These are phyloP conservation scores for Formica aserva DNA, from an alignment of 2,888 invertebrate species.

Conservation along the genomic window DNA sequence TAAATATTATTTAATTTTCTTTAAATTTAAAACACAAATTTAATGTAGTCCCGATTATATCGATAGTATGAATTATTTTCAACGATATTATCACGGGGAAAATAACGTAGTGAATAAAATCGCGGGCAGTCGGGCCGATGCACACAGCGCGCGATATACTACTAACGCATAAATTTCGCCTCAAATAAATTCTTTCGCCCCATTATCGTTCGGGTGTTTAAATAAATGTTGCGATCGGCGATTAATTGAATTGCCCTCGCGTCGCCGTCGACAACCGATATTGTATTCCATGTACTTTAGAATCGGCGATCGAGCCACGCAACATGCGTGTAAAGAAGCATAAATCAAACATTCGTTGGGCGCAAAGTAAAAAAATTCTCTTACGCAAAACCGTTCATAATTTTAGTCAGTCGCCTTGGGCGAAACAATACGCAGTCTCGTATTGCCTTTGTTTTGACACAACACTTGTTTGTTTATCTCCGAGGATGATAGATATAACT, in stretches of 20 bases:
- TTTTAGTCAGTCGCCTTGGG: slow-evolving; percentile 22
- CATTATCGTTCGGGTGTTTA: slow-evolving; percentile 51
- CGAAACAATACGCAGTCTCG: slow-evolving; percentile 20
- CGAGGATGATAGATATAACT: slow-evolving; percentile 36
- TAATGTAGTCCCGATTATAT: not conserved
- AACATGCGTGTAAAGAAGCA: not conserved
- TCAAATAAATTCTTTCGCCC: slow-evolving; percentile 50
- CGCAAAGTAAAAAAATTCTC: slow-evolving; percentile 39
- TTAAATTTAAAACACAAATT: slow-evolving; percentile 6
- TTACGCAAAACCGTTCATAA: slow-evolving; percentile 19
- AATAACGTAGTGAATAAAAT: slow-evolving; percentile 35
- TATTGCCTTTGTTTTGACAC: slow-evolving; percentile 11
- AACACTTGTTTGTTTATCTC: slow-evolving; percentile 60
- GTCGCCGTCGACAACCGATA: slow-evolving; percentile 36
- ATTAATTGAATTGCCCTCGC: slow-evolving; percentile 50
- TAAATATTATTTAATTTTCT: slow-evolving; percentile 3
- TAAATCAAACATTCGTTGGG: slow-evolving; percentile 7
- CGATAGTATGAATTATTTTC: slow-evolving; percentile 26
- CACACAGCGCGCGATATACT: slow-evolving; percentile 23
- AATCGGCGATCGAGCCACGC: slow-evolving; percentile 11
- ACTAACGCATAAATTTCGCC: slow-evolving; percentile 36
- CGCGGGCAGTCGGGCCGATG: not conserved
- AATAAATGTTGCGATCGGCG: slow-evolving; percentile 46
- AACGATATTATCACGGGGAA: slow-evolving; percentile 13
- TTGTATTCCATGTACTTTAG: slow-evolving; percentile 24